A percentile compares a stretch with the other conserved stretches of the same genome.
Evolutionary conservation across 1,140 invertebrate species (phyloP).

Genomic region (Nephila pilipes): DNA sequence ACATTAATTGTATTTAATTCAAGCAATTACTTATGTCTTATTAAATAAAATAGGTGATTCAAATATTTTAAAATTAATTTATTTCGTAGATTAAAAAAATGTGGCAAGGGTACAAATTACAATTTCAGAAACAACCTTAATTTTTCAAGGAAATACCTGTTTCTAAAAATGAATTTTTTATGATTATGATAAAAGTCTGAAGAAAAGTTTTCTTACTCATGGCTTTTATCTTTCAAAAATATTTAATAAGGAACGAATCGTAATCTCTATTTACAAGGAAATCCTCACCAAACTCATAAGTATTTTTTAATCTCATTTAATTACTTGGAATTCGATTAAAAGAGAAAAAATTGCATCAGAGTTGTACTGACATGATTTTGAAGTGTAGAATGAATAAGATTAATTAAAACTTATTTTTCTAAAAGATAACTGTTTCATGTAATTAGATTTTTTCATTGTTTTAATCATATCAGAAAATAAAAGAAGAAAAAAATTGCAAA

Average conservation of each 20-base stretch:
- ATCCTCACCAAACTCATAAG: conserved; percentile 13
- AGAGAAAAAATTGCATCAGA: not conserved
- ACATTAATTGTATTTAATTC: too few relatives aligned
- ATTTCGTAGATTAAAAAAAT: too few relatives aligned
- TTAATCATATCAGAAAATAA: conserved; percentile 41
- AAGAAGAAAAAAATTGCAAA: not conserved
- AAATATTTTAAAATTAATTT: too few relatives aligned
- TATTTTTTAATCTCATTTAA: conserved; percentile 44
- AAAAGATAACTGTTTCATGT: conserved; percentile 44
- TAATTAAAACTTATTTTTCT: conserved; percentile 62
- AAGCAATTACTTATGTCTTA: too few relatives aligned
- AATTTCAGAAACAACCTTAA: too few relatives aligned
- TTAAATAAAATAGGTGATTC: too few relatives aligned
- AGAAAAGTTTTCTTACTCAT: not conserved
- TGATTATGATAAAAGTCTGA: not conserved
- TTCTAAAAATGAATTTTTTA: not conserved
- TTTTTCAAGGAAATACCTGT: too few relatives aligned
- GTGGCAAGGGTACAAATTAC: too few relatives aligned
- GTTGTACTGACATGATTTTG: conserved; percentile 17
- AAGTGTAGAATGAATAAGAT: conserved; percentile 20
- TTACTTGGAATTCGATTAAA: conserved; percentile 42
- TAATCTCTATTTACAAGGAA: conserved; percentile 4
- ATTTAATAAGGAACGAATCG: not conserved
- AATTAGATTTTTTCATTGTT: conserved; percentile 61
- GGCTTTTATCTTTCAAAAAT: not conserved